These are phyloP conservation scores for Squalus acanthias DNA, from an alignment of 2,797 vertebrate species.

Conservation along the genomic window DNA sequence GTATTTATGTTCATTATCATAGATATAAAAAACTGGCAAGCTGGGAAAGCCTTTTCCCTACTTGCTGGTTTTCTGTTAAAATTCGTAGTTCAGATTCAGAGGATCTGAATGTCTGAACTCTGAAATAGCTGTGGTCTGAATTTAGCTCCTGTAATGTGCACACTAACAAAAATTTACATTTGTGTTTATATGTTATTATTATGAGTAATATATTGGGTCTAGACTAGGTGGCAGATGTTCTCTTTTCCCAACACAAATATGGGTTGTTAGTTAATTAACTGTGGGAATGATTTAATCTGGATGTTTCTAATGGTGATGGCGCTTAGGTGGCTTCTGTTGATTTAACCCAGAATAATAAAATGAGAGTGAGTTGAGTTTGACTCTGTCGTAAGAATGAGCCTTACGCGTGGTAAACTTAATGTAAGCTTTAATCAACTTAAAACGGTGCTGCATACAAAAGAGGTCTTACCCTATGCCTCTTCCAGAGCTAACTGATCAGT, in stretches of 20 bases:
- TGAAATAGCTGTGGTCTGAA: neutral
- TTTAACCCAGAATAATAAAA: neutral
- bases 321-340: neutral
- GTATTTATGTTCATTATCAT: neutral
- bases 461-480: too few relatives aligned
- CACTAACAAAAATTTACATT: neutral
- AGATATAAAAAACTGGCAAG: neutral
- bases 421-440: too few relatives aligned
- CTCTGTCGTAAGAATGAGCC: too few relatives aligned
- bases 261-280: neutral
- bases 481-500: too few relatives aligned
- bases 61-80: neutral
- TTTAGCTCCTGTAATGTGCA: neutral
- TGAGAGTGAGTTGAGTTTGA: neutral
- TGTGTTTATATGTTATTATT: neutral
- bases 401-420: too few relatives aligned
- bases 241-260: neutral
- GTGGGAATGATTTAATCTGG: neutral
- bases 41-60: neutral
- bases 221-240: neutral
- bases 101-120: neutral
- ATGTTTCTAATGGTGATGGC: neutral
- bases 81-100: neutral
- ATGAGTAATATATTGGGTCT: neutral
- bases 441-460: too few relatives aligned